A percentile compares a stretch with the other conserved stretches of the same genome.
Conservation (phyloP, 2,113 vertebrate genomes). For the Megaleporinus macrocephalus region DNA sequence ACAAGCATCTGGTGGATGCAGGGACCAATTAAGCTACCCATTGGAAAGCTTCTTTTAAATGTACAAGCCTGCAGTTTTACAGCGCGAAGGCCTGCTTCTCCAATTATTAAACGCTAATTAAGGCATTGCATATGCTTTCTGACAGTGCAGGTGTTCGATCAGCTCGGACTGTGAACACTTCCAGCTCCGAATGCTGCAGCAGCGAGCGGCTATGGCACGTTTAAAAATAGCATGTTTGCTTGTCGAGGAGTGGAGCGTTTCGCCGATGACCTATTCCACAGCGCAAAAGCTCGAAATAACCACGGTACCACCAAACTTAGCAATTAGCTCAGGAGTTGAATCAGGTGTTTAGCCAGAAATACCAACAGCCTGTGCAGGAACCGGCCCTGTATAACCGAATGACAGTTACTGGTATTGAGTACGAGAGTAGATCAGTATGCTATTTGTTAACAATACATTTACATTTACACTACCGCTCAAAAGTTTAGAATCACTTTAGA, state of each 20-base stretch:
- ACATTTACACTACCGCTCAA: no score
- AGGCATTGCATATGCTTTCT: slow-evolving; percentile 32
- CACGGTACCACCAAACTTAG: no score
- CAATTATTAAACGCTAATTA: slow-evolving; percentile 55
- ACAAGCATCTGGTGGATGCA: slow-evolving; percentile 51
- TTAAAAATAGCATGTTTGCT: neutral
- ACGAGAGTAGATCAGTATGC: no score
- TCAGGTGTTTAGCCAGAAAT: no score
- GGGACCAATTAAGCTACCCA: slow-evolving; percentile 47
- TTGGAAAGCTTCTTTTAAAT: slow-evolving; percentile 39
- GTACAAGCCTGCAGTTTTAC: slow-evolving; percentile 39
- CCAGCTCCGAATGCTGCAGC: neutral
- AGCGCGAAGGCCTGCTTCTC: slow-evolving; percentile 15
- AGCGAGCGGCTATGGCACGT: neutral
- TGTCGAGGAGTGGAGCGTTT: neutral
- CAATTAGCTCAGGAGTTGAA: no score
- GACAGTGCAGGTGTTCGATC: slow-evolving; percentile 40
- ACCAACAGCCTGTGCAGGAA: no score
- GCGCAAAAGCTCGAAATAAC: no score
- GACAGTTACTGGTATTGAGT: no score
- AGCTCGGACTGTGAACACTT: neutral
- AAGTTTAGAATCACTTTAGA: no score
- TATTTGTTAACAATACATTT: no score
- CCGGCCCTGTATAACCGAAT: no score
- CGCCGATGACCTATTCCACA: no score